phyloP scores from a whole-genome alignment of 2,888 invertebrate genomes.

The Netelia virgata region DNA sequence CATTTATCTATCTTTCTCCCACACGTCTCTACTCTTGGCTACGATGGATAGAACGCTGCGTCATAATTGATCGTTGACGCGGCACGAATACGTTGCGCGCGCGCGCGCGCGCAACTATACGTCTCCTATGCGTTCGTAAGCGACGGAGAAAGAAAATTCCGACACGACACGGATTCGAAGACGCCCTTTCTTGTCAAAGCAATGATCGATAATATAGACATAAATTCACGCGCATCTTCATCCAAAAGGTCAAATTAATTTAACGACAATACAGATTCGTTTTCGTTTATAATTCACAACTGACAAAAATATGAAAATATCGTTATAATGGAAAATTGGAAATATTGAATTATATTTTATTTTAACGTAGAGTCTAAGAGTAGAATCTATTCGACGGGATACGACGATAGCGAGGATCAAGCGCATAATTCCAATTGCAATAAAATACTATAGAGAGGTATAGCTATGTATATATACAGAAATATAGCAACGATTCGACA shows the following conservation, averaged over 20 bases:
- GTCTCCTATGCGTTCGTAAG: neutral
- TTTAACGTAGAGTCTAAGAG: no score
- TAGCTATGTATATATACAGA: neutral
- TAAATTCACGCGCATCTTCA: no score
- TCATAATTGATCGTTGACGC: slow-evolving; percentile 21
- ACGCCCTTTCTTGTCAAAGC: neutral
- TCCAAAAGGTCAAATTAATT: neutral
- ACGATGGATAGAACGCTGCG: slow-evolving; percentile 5
- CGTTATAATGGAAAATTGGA: no score
- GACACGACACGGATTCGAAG: neutral
- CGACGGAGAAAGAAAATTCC: neutral
- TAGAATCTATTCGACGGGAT: slow-evolving; percentile 12
- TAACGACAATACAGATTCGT: neutral
- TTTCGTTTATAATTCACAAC: no score
- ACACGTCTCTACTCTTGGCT: neutral
- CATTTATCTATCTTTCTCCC: slow-evolving; percentile 8
- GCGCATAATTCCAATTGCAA: slow-evolving; percentile 47
- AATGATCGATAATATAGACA: neutral
- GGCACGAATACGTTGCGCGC: neutral
- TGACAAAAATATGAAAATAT: no score
- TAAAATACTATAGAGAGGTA: slow-evolving; percentile 17
- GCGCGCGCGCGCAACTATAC: no score
- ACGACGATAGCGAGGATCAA: slow-evolving; percentile 53
- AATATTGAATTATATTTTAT: neutral
- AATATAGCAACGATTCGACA: neutral